Base-by-base conservation (phyloP, 92 coral and sea anemone genomes). In the Phymanthus crucifer region DNA sequence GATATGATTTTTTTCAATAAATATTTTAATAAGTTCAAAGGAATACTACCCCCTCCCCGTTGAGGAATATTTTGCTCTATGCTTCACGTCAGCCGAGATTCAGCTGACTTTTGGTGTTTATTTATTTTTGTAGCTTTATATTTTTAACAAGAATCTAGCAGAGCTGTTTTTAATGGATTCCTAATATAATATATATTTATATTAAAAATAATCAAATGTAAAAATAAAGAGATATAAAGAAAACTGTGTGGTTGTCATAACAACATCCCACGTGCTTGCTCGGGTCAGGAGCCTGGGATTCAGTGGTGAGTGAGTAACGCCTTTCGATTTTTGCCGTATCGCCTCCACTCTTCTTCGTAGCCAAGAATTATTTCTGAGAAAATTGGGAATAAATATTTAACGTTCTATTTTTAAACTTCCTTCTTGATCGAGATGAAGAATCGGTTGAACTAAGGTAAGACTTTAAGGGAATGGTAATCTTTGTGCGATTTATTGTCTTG, bases 261-360 rank as follows among this genome's bases (percentile, higher is more conserved):
- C 81, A 34, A 17, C 38, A 34, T 11, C 56, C 72, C 81, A 61
- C 81, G 81, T 77, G 81, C 8, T 36, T 56, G 21, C 54, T 16
- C 54, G 70, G 48, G 57, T n/a, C 32, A 76, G 24, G 29, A 64
- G 57, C 32, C 72, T 79, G 75, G 83, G 76, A 5, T 17, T n/a
- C n/a, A 76, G 19, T 54, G 6, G 6, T 26, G 19, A 43, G 34
- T 23, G 6, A 79, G 69, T 12, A 79, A 79, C 83, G 83, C 83
- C 83, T 79, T 79, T 79, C 75, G 46, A 37, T 67, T 79, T 29
- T 45, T 64, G 50, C 3, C 47, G 23, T 36, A 19, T 23, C 56
- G n/a, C 23, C 5, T 71, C 13, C 29, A 73, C 43, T 19, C 2
- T 69, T 23, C 19, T 9, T 29, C 10, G 67, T 24, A 61, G 3